Evolutionary conservation across 2,797 vertebrate genomes (phyloP).

Genomic region (Rhyacichthys aspro): DNA sequence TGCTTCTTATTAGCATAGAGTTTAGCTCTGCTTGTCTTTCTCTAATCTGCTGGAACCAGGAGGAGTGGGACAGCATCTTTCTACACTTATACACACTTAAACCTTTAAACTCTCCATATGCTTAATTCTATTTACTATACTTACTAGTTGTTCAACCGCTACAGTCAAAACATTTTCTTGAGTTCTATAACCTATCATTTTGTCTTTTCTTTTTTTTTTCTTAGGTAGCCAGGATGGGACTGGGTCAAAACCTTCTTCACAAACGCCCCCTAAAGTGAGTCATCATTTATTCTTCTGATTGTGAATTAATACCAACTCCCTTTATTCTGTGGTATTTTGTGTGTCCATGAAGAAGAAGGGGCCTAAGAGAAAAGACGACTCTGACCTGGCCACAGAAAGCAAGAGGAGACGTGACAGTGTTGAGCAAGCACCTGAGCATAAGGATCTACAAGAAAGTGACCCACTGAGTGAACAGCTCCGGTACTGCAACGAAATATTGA

Average conservation of each 20-base stretch:
- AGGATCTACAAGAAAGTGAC: conserved; percentile 75
- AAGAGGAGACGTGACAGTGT: conserved; percentile 83
- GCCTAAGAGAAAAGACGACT: conserved; percentile 88
- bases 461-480: conserved; percentile 85
- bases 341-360: conserved; percentile 83
- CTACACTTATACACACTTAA: too few relatives aligned
- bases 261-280: conserved; percentile 86
- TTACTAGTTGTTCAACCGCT: too few relatives aligned
- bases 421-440: conserved; percentile 81
- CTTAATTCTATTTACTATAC: too few relatives aligned
- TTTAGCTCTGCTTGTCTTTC: too few relatives aligned
- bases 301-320: not conserved
- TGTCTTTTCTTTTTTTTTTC: not conserved
- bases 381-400: conserved; percentile 83
- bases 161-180: too few relatives aligned
- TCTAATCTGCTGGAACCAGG: too few relatives aligned
- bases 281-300: not conserved
- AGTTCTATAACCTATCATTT: too few relatives aligned
- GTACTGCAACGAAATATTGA: conserved; percentile 89
- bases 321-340: not conserved
- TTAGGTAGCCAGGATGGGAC: conserved; percentile 36
- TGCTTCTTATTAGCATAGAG: too few relatives aligned
- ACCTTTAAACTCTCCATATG: too few relatives aligned
- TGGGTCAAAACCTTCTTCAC: conserved; percentile 73
- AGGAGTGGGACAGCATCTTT: too few relatives aligned